Percentiles rank a stretch among this genome's conserved stretches.
Evolutionary conservation across 2,797 vertebrate species (phyloP).

Genomic region (Thaleichthys pacificus): DNA sequence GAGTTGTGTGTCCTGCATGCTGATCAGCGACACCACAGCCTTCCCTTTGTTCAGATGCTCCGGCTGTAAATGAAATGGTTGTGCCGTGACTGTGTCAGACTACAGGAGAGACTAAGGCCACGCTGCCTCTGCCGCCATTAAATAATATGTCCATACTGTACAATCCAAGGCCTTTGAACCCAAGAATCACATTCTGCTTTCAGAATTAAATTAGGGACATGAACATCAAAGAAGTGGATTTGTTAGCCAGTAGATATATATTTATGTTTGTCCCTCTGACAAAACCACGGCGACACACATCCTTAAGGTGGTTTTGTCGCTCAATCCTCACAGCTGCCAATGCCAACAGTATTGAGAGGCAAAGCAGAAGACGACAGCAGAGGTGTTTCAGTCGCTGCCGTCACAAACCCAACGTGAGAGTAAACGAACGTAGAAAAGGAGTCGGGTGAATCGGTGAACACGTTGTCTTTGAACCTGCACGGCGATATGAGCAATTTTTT

Average conservation of each 20-base stretch:
- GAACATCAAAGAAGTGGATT: background rate
- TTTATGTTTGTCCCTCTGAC: background rate
- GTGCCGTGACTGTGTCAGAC: background rate
- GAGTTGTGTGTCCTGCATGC: background rate
- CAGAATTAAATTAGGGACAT: background rate
- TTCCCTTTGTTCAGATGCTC: constrained; percentile 21
- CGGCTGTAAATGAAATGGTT: constrained; percentile 24
- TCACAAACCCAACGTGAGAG: background rate
- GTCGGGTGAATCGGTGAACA: background rate
- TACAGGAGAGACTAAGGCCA: background rate
- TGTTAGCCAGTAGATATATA: background rate
- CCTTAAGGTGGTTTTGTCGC: background rate
- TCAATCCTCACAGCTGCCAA: too few relatives aligned
- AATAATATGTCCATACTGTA: too few relatives aligned
- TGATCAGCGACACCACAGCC: background rate
- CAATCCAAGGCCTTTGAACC: background rate
- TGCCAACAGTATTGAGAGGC: background rate
- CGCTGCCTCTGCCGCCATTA: background rate
- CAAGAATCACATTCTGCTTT: background rate
- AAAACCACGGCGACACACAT: background rate
- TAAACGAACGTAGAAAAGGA: background rate
- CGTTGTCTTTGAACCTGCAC: background rate
- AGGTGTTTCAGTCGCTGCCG: background rate
- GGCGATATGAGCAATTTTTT: background rate
- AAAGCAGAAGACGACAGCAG: background rate